Conservation (phyloP, 2,888 invertebrate species). For the Acrocyrtus sp. region DNA sequence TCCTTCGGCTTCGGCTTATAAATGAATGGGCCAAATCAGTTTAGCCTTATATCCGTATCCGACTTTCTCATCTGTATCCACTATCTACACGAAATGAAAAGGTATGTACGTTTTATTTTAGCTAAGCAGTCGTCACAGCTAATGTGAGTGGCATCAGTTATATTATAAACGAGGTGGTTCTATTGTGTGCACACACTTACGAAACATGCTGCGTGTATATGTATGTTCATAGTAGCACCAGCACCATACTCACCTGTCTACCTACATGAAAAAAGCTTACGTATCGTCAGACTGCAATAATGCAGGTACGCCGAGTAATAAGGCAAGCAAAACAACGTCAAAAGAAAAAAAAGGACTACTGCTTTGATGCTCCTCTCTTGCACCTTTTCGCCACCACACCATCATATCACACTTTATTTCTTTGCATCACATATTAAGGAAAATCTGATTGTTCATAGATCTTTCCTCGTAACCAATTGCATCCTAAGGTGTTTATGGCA, state of each 20-base stretch:
- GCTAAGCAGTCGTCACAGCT: slow-evolving; percentile 17
- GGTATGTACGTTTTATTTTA: slow-evolving; percentile 2
- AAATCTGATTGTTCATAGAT: neutral
- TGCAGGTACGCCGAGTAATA: slow-evolving; percentile 19
- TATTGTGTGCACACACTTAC: slow-evolving; percentile 20
- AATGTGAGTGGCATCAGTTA: slow-evolving; percentile 9
- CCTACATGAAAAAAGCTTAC: slow-evolving; percentile 7
- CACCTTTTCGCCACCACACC: neutral
- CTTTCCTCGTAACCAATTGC: neutral
- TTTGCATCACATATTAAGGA: too few relatives aligned
- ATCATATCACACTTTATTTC: neutral
- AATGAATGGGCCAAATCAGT: slow-evolving; percentile 51
- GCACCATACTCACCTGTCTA: neutral
- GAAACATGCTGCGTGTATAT: slow-evolving; percentile 21
- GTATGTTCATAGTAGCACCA: too few relatives aligned
- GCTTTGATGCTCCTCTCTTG: neutral
- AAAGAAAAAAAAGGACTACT: neutral
- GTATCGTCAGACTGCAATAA: neutral
- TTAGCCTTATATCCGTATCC: slow-evolving; percentile 44
- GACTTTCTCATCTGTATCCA: slow-evolving; percentile 42
- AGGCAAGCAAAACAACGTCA: slow-evolving; percentile 36
- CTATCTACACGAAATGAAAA: slow-evolving; percentile 4
- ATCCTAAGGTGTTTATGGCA: neutral
- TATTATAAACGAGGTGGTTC: slow-evolving; percentile 19
- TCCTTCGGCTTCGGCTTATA: slow-evolving; percentile 47